Evolutionary conservation across 2,797 vertebrate species (phyloP).

Genomic region (Acestrorhynchus altus): DNA sequence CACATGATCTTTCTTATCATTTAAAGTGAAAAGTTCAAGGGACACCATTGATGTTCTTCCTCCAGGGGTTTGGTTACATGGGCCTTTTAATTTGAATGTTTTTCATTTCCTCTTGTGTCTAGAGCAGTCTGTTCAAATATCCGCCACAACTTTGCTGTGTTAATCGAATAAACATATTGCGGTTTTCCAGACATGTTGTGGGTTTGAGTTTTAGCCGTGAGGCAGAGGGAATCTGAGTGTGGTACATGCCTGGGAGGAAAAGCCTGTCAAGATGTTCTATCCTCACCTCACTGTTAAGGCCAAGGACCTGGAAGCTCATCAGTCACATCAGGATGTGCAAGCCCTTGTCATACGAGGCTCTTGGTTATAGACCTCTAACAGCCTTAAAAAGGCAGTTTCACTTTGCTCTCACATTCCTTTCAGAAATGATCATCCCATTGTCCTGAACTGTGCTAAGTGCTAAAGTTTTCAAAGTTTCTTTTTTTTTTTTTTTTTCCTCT

Average conservation of each 20-base stretch:
- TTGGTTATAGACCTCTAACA: conserved; percentile 10
- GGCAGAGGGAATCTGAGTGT: conserved; percentile 12
- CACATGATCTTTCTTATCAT: not conserved
- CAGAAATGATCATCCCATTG: conserved; percentile 13
- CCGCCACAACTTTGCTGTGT: not conserved
- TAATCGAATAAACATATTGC: not conserved
- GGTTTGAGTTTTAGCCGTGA: not conserved
- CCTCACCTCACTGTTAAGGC: conserved; percentile 24
- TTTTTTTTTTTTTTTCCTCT: too few species aligned
- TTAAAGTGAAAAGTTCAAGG: not conserved
- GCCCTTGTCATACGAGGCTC: conserved; percentile 2
- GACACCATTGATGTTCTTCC: not conserved
- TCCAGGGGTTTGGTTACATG: not conserved
- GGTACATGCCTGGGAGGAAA: conserved; percentile 26
- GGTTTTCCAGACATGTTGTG: not conserved
- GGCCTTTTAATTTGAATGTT: not conserved
- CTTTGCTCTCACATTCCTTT: conserved; percentile 16
- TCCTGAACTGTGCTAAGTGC: conserved; percentile 22
- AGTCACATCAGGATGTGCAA: conserved; percentile 12
- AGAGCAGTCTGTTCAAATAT: not conserved
- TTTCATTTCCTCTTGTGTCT: not conserved
- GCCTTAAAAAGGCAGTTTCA: not conserved
- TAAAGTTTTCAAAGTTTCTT: not conserved
- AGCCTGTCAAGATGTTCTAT: conserved; percentile 13
- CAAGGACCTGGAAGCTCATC: conserved; percentile 2